Conservation (phyloP, 2,113 vertebrate genomes). For the Lepus americanus region DNA sequence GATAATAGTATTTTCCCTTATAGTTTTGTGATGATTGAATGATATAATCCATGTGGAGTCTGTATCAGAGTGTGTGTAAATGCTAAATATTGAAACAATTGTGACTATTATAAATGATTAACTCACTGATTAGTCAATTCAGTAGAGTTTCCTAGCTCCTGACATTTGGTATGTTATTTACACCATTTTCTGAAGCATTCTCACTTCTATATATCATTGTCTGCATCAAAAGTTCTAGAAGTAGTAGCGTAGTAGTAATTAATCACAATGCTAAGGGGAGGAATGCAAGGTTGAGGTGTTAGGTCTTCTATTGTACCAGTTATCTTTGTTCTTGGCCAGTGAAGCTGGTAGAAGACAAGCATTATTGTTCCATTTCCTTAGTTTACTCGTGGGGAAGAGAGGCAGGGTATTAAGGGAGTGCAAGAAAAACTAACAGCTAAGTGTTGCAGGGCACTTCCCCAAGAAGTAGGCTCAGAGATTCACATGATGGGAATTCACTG, state of each 20-base stretch:
- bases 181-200: not conserved
- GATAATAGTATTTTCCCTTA: slow-evolving; percentile 8
- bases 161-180: slow-evolving; percentile 8
- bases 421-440: not conserved
- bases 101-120: not conserved
- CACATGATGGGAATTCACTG: not conserved
- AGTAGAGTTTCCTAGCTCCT: not conserved
- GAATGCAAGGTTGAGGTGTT: not conserved
- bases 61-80: not conserved
- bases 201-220: not conserved
- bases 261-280: not conserved
- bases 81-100: not conserved
- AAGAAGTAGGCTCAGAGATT: not conserved
- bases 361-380: not conserved
- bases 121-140: not conserved
- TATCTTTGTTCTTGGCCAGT: not conserved
- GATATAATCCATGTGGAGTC: not conserved
- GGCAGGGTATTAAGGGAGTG: not conserved
- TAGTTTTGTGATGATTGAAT: not conserved
- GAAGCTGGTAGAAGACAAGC: not conserved
- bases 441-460: not conserved
- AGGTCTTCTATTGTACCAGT: not conserved
- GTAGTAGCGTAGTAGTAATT: not conserved
- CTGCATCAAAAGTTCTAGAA: not conserved
- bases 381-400: not conserved